Conservation (phyloP, 2,888 invertebrate species). For the Calliphora vomitoria region DNA sequence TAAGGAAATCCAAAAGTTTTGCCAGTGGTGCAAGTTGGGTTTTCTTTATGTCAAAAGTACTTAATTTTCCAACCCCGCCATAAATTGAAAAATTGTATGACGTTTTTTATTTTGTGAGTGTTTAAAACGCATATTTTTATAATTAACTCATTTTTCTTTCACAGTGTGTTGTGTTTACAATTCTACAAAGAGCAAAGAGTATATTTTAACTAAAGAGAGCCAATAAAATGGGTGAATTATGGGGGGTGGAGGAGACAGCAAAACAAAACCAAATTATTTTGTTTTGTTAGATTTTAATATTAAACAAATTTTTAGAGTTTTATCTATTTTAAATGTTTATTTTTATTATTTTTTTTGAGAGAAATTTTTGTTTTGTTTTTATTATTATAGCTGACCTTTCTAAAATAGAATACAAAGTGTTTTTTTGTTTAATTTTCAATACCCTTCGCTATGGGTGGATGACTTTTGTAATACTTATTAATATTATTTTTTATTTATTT, state of each 20-base stretch:
- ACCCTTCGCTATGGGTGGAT: constrained; percentile 12
- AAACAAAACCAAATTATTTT: neutral
- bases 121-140: constrained; percentile 36
- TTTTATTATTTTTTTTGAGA: constrained; percentile 19
- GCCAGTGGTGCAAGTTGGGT: no score
- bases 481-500: no score
- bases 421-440: neutral
- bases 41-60: neutral
- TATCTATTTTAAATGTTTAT: neutral
- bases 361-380: constrained; percentile 42
- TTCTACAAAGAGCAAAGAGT: neutral
- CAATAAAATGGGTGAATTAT: neutral
- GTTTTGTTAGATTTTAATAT: neutral
- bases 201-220: neutral
- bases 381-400: constrained; percentile 36
- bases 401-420: neutral
- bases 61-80: neutral
- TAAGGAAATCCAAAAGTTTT: no score
- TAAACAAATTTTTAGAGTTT: neutral
- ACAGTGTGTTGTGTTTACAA: neutral
- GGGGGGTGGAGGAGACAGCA: neutral
- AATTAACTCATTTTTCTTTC: constrained; percentile 42
- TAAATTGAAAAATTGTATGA: constrained; percentile 10
- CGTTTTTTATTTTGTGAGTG: constrained; percentile 6
- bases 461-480: constrained; percentile 28